Evolutionary conservation across 2,113 vertebrate species (phyloP).

Genomic region (Serilophus lunatus): DNA sequence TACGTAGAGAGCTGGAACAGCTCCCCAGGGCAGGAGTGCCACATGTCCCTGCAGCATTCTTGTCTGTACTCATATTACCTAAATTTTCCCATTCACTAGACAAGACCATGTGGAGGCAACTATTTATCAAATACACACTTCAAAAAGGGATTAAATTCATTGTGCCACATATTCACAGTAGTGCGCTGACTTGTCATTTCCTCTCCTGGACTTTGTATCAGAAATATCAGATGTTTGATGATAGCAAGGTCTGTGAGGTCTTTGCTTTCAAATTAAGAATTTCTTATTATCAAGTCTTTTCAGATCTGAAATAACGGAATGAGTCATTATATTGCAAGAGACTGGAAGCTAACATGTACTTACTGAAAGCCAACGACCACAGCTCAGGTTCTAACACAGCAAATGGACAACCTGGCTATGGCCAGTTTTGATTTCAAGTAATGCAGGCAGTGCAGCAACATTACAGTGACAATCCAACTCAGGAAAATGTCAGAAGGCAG

Average conservation of each 20-base stretch:
- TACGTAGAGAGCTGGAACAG: rapidly evolving
- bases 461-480: background rate
- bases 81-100: background rate
- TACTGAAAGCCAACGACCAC: background rate
- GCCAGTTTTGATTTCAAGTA: background rate
- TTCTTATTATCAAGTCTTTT: background rate
- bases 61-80: too few relatives aligned
- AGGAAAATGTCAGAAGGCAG: background rate
- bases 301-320: background rate
- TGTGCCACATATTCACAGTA: background rate
- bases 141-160: background rate
- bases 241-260: background rate
- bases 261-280: background rate
- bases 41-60: background rate
- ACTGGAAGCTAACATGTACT: background rate
- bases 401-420: background rate
- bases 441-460: background rate
- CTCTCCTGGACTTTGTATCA: background rate
- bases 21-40: background rate
- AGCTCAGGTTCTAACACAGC: too few relatives aligned
- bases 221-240: background rate
- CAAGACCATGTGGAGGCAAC: background rate
- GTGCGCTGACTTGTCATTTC: background rate
- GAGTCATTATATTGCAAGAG: background rate
- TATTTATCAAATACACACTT: background rate